Evolutionary conservation across 2,888 invertebrate species (phyloP).

Genomic region (Hydriomena furcata): DNA sequence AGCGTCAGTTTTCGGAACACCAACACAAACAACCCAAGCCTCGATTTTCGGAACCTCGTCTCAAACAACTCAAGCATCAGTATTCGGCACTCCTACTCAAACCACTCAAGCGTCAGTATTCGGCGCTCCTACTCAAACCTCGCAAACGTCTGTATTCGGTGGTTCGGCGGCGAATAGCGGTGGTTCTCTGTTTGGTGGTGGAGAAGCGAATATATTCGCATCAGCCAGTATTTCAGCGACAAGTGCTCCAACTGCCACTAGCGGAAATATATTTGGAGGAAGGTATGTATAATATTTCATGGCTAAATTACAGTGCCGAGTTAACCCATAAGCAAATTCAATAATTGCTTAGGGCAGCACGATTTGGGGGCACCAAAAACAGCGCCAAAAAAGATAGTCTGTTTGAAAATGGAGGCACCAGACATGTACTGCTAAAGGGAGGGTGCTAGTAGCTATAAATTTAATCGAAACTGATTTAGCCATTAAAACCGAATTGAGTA

Average conservation of each 20-base stretch:
- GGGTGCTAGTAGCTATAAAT: too few relatives aligned
- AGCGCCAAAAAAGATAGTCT: too few relatives aligned
- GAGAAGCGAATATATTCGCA: slow-evolving; percentile 66
- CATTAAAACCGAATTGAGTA: too few relatives aligned
- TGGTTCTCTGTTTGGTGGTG: slow-evolving; percentile 62
- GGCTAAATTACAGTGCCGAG: too few relatives aligned
- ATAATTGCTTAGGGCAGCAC: too few relatives aligned
- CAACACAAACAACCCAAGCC: slow-evolving; percentile 36
- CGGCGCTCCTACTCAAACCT: slow-evolving; percentile 36
- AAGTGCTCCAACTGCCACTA: slow-evolving; percentile 51
- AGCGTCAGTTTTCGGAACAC: slow-evolving; percentile 43
- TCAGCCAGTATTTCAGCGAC: slow-evolving; percentile 74
- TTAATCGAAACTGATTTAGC: too few relatives aligned
- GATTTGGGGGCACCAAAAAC: too few relatives aligned
- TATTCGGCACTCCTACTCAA: slow-evolving; percentile 42
- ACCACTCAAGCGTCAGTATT: slow-evolving; percentile 43
- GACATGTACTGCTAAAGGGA: too few relatives aligned
- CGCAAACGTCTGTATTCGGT: slow-evolving; percentile 48
- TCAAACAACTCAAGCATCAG: slow-evolving; percentile 32
- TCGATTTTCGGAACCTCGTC: slow-evolving; percentile 45
- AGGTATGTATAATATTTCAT: slow-evolving; percentile 52
- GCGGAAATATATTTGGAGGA: slow-evolving; percentile 68
- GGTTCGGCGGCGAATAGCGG: slow-evolving; percentile 50
- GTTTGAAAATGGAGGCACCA: too few relatives aligned
- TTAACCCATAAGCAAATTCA: too few relatives aligned